Evolutionary conservation across 2,113 vertebrate genomes (phyloP), one percentile per base, ranked within the genome.

Genomic region (Anoura caudifer): DNA sequence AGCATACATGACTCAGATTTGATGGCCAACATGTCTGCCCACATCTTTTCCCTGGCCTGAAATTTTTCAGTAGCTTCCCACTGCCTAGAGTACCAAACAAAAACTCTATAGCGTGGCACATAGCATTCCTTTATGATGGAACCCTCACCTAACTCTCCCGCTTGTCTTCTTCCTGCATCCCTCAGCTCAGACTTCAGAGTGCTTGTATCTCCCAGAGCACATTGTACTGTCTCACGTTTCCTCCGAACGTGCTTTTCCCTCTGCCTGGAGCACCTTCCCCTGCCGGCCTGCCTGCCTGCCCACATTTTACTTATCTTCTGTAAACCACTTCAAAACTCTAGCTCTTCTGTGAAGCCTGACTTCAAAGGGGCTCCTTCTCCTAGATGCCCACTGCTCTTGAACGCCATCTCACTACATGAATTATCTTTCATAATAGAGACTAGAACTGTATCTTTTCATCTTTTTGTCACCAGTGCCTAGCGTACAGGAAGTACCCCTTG

Each of bases 1-100:
- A 95, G 77, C 28, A 28, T 1, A n/a, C 16, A 50, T 31, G 92
- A 80, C 85, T 95, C 95, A 87, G 97, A 63, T n/a, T 36, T 45
- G 54, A 77, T 89, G 54, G 43, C 47, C 41, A 16, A 20, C 26
- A n/a, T 0, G 26, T 69, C 47, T 43, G 22, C 36, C 73, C 2
- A 11, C 6, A 54, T 86, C 86, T 54, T 24, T 61, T 84, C 36
- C 33, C 11, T 19, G 24, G 73, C 24, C 79, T 91, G 33, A 79
- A 47, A 61, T 28, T 50, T 85, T 65, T 36, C 77, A 50, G 59
- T 33, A 26, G 22, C 77, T 73, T 76, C 86, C 72, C 56, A 31
- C 5, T 54, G 59, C 33, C 41, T 50, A 67, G 15, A 17, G 9
- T 3, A 4, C 69, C 38, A 77, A 63, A 73, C 14, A 31, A 11